Percentiles rank a stretch among this genome's conserved stretches.
Conservation (phyloP, 2,888 invertebrate genomes). For the Acanthosepion lycidas region DNA sequence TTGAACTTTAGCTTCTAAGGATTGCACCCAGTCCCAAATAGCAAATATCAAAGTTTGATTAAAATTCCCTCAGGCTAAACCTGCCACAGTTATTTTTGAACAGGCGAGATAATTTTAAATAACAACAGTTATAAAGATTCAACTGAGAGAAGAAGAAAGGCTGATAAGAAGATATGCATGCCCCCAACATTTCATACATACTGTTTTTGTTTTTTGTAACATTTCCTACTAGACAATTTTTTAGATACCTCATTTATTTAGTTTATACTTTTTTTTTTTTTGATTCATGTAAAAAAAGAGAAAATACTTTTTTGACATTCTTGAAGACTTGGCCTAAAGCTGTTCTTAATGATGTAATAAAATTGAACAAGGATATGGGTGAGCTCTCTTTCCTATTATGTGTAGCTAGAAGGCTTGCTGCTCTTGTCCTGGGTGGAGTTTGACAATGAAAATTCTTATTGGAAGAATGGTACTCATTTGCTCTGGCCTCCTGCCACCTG, state of each 20-base stretch:
- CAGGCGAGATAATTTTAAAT: neutral
- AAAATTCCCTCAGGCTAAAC: neutral
- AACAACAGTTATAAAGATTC: slow-evolving; percentile 6
- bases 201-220: neutral
- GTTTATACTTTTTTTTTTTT: neutral
- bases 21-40: neutral
- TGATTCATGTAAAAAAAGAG: neutral
- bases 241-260: neutral
- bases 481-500: neutral
- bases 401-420: neutral
- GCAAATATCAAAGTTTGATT: neutral
- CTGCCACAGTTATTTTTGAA: slow-evolving; percentile 6
- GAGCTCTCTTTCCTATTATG: neutral
- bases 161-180: neutral
- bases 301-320: neutral
- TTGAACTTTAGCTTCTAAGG: neutral
- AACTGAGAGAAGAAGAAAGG: neutral
- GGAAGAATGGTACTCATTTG: neutral
- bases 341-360: neutral
- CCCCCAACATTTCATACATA: too few species aligned
- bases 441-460: neutral
- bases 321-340: neutral
- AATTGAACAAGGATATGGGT: neutral
- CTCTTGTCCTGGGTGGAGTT: neutral
- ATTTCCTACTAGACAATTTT: neutral